These are phyloP conservation scores for Macrophya annulata DNA, from an alignment of 2,888 invertebrate species.

Conservation along the genomic window DNA sequence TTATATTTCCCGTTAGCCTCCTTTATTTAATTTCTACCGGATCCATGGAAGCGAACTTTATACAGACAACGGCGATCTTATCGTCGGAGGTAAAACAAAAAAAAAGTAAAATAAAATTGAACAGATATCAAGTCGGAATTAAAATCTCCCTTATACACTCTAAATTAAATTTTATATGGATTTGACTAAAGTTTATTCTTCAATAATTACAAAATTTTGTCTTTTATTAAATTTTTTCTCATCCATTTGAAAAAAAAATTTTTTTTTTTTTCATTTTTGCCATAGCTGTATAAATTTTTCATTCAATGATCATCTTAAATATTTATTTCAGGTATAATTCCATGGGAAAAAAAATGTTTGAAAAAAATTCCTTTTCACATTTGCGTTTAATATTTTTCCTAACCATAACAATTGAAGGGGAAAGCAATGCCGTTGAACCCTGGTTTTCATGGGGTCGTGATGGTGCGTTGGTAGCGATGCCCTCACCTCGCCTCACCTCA, in stretches of 20 bases:
- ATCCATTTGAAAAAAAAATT: no score
- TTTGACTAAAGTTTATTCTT: neutral
- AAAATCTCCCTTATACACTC: neutral
- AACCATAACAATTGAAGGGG: neutral
- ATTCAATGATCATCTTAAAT: neutral
- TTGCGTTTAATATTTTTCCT: neutral
- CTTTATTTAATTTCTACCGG: constrained; percentile 17
- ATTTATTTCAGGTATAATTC: neutral
- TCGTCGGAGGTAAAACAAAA: neutral
- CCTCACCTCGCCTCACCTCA: constrained; percentile 17
- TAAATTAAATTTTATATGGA: neutral
- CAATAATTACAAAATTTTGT: neutral
- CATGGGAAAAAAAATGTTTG: no score
- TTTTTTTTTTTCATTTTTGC: no score
- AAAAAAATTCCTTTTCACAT: neutral
- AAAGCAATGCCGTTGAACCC: constrained; percentile 16
- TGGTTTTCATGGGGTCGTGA: neutral
- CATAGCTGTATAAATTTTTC: no score
- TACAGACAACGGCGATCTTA: neutral
- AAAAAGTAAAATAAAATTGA: neutral
- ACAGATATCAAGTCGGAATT: neutral
- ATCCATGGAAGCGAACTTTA: neutral
- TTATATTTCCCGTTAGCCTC: constrained; percentile 29
- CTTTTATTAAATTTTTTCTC: no score
- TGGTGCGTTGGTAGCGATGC: constrained; percentile 23